Percentiles rank a stretch among this genome's conserved stretches.
These are phyloP conservation scores for Bombus vancouverensis DNA, from an alignment of 1,140 invertebrate species.

Conservation along the genomic window DNA sequence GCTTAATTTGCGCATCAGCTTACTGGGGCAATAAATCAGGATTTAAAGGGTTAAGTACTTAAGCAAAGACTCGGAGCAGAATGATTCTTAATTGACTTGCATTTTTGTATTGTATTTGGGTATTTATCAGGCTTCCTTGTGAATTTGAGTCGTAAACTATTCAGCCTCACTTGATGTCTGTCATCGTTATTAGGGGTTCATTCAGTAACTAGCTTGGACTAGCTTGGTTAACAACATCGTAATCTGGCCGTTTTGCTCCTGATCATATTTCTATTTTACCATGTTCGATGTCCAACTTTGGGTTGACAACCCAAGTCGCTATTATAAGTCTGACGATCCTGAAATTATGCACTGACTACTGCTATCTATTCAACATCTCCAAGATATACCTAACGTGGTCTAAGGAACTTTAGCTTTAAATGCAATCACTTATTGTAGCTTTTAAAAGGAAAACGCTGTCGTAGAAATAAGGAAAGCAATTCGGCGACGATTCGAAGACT, in stretches of 20 bases:
- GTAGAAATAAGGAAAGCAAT: neutral
- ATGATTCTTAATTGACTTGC: neutral
- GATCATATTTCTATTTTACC: neutral
- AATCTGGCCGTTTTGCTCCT: conserved; percentile 10
- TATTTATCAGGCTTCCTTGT: neutral
- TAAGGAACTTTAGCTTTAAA: neutral
- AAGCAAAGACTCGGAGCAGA: too few relatives aligned
- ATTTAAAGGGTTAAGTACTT: neutral
- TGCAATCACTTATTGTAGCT: neutral
- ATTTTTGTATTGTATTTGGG: too few relatives aligned
- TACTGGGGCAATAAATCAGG: neutral
- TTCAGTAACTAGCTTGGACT: too few relatives aligned
- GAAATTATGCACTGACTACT: too few relatives aligned
- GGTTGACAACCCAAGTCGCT: neutral
- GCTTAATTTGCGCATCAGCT: neutral
- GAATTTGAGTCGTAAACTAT: conserved; percentile 15
- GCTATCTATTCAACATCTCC: too few relatives aligned
- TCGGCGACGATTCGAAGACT: neutral
- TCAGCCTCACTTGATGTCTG: too few relatives aligned
- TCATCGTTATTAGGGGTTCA: neutral
- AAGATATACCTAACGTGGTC: too few relatives aligned
- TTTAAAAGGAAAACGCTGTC: neutral
- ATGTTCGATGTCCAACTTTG: neutral
- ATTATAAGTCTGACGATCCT: neutral
- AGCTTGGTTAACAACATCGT: conserved; percentile 27